These are phyloP conservation scores for Pristis pectinata DNA, from an alignment of 2,797 vertebrate species.

Conservation along the genomic window DNA sequence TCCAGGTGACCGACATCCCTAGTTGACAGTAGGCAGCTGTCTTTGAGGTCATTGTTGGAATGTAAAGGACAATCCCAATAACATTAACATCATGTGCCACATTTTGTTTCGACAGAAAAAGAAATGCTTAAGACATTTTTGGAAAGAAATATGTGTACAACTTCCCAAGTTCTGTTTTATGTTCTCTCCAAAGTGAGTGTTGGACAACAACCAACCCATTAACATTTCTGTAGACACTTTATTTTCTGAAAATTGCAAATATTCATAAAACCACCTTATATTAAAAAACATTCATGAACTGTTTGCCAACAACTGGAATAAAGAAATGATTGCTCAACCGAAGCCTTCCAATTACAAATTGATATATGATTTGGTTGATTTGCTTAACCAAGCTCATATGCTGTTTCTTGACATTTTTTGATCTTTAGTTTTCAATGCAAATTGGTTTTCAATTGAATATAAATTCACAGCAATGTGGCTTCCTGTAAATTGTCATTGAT, in stretches of 20 bases:
- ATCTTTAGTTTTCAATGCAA: background rate
- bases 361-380: background rate
- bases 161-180: background rate
- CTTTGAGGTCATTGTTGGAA: background rate
- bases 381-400: background rate
- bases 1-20: too few relatives aligned
- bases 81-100: background rate
- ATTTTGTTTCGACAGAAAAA: background rate
- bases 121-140: background rate
- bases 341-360: background rate
- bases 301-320: background rate
- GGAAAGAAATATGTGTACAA: background rate
- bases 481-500: background rate
- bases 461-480: background rate
- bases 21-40: too few relatives aligned
- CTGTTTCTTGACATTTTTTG: background rate
- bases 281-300: background rate
- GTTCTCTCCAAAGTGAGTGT: background rate
- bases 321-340: background rate
- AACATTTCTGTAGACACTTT: background rate
- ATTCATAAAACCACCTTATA: background rate
- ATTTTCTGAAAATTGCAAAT: background rate
- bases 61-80: background rate
- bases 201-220: background rate
- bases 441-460: background rate